These are phyloP conservation scores for Mionectes olivaceus DNA, from an alignment of 2,797 vertebrate genomes.

Conservation along the genomic window DNA sequence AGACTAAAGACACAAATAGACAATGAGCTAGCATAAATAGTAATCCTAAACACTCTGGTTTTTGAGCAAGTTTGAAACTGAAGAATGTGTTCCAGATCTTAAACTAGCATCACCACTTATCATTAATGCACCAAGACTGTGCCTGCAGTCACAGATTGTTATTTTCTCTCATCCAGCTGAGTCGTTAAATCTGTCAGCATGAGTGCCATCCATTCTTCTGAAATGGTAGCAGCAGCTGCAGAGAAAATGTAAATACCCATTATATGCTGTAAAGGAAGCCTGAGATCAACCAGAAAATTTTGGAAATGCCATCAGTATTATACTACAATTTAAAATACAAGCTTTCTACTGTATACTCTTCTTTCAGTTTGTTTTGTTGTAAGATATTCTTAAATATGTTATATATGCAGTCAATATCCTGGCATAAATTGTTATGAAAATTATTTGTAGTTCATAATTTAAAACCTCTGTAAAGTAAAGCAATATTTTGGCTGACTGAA, in stretches of 20 bases:
- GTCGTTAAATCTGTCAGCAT: neutral
- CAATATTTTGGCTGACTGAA: neutral
- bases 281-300: constrained; percentile 45
- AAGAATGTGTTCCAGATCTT: neutral
- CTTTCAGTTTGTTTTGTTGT: constrained; percentile 43
- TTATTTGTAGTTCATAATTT: constrained; percentile 37
- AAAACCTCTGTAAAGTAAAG: constrained; percentile 18
- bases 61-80: neutral
- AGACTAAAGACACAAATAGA: neutral
- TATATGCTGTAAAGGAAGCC: constrained; percentile 20
- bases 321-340: constrained; percentile 21
- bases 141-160: neutral
- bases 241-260: constrained; percentile 51
- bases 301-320: constrained; percentile 52
- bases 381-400: constrained; percentile 22
- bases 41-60: neutral
- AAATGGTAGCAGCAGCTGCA: constrained; percentile 23
- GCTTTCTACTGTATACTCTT: neutral
- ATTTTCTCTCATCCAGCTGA: neutral
- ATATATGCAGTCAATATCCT: constrained; percentile 15
- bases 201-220: constrained; percentile 44
- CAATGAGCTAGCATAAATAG: neutral
- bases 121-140: neutral
- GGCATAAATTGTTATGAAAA: constrained; percentile 21
- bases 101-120: neutral